Conservation (phyloP, 2,113 vertebrate genomes). For the Thermophis baileyi region DNA sequence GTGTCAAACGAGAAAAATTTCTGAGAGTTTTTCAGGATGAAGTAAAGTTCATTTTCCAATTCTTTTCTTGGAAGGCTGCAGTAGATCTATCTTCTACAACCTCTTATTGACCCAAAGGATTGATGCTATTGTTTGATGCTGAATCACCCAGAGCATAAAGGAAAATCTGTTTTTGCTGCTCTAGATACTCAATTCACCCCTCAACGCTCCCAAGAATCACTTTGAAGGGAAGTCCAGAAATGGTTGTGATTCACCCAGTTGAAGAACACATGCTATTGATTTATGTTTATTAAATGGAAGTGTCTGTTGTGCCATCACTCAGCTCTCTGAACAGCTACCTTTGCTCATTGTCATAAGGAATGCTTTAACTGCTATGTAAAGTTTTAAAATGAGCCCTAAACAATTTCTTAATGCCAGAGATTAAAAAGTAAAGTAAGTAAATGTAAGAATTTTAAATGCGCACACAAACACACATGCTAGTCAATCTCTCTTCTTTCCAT, state of each 20-base stretch:
- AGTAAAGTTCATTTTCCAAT: background rate
- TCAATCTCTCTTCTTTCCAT: background rate
- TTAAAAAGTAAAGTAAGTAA: background rate
- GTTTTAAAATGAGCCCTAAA: background rate
- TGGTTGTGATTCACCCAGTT: background rate
- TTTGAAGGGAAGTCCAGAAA: background rate
- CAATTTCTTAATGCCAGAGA: background rate
- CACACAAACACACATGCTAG: background rate
- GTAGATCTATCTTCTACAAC: background rate
- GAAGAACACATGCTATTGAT: background rate
- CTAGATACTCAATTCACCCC: background rate
- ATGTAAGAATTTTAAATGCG: background rate
- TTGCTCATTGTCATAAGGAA: background rate
- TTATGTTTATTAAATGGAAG: background rate
- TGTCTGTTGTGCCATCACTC: background rate
- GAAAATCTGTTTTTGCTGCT: background rate
- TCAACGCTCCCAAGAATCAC: background rate
- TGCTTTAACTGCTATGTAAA: background rate
- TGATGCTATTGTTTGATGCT: background rate
- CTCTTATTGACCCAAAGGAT: background rate
- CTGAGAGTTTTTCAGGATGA: background rate
- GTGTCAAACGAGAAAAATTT: background rate
- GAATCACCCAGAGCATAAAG: background rate
- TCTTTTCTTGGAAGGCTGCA: background rate
- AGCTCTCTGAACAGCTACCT: background rate